phyloP scores from a whole-genome alignment of 2,888 invertebrate species.

The Drosophila cognata region DNA sequence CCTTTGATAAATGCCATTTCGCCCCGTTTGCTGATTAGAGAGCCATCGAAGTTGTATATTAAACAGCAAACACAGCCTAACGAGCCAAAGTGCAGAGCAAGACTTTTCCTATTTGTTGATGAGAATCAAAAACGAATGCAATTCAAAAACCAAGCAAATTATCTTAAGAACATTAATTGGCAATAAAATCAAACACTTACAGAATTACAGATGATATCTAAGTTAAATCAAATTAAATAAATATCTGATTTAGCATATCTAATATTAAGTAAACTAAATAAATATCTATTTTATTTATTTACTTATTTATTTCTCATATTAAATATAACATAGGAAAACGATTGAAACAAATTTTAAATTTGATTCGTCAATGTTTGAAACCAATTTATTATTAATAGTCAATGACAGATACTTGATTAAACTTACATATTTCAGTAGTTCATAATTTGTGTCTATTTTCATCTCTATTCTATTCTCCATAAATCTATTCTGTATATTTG shows the following conservation, averaged over 20 bases:
- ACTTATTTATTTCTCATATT: not conserved
- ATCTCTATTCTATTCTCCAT: too few species aligned
- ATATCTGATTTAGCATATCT: too few species aligned
- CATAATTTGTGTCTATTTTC: too few species aligned
- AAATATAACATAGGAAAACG: not conserved
- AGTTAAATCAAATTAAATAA: too few species aligned
- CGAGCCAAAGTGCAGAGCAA: constrained; percentile 43
- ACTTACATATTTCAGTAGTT: not conserved
- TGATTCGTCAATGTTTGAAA: not conserved
- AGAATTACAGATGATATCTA: too few species aligned
- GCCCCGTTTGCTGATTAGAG: constrained; percentile 71
- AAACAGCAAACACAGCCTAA: constrained; percentile 51
- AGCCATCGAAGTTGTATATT: constrained; percentile 49
- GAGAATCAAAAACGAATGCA: constrained; percentile 9
- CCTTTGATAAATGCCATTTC: constrained; percentile 73
- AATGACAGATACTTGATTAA: not conserved
- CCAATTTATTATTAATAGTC: too few species aligned
- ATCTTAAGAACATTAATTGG: not conserved
- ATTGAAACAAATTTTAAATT: not conserved
- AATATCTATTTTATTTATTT: not conserved
- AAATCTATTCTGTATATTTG: not conserved
- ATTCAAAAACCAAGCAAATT: not conserved
- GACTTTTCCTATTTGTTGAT: constrained; percentile 5
- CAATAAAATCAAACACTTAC: not conserved
- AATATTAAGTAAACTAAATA: not conserved